Conservation (phyloP, 2,113 vertebrate species). For the Sisor rabdophorus region DNA sequence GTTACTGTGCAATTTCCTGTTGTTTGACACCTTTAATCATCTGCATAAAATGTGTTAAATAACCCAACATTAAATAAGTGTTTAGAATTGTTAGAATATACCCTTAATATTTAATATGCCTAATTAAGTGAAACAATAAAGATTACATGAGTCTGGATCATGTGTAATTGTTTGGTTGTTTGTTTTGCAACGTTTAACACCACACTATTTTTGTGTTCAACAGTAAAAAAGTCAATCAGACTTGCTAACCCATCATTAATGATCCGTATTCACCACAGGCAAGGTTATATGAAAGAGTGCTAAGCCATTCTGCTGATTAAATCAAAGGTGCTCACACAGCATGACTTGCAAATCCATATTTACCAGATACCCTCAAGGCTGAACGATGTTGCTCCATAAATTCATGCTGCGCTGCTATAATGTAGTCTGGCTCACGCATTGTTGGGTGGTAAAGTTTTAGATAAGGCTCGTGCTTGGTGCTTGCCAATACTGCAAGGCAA, state of each 20-base stretch:
- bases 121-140: not conserved
- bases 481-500: not conserved
- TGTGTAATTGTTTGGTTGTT: not conserved
- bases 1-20: not conserved
- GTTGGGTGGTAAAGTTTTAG: slow-evolving; percentile 16
- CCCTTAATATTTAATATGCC: too few relatives aligned
- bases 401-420: not conserved
- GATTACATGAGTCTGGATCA: not conserved
- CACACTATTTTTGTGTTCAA: not conserved
- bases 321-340: not conserved
- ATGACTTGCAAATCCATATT: slow-evolving; percentile 9
- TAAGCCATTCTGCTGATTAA: slow-evolving; percentile 18
- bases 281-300: slow-evolving; percentile 10
- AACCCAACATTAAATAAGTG: not conserved
- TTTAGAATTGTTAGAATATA: not conserved
- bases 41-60: not conserved
- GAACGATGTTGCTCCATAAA: not conserved
- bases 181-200: not conserved
- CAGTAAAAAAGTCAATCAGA: not conserved
- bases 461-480: not conserved
- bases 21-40: slow-evolving; percentile 12
- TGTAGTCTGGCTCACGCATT: not conserved
- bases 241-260: not conserved
- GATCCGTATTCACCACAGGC: slow-evolving; percentile 5
- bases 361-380: slow-evolving; percentile 12